Evolutionary conservation across 2,113 vertebrate genomes (phyloP).

Genomic region (Addax nasomaculatus): DNA sequence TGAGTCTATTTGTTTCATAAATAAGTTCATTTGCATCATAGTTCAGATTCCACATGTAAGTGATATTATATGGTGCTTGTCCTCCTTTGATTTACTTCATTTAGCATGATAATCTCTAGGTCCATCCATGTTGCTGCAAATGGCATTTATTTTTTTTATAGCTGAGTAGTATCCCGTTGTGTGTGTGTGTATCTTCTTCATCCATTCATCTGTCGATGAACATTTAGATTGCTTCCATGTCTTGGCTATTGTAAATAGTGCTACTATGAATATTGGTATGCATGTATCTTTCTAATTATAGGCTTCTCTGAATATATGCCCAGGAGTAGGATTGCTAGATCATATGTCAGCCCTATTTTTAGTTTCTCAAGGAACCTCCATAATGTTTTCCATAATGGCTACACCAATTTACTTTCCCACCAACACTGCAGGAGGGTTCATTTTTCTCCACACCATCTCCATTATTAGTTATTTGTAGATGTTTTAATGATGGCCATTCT

Average conservation of each 20-base stretch:
- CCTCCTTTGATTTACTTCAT: background rate
- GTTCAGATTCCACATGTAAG: background rate
- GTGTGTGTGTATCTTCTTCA: background rate
- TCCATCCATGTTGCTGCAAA: background rate
- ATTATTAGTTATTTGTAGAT: background rate
- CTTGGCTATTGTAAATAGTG: background rate
- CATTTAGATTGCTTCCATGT: background rate
- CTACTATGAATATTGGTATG: background rate
- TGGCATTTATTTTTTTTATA: background rate
- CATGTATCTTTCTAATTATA: background rate
- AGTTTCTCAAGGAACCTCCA: background rate
- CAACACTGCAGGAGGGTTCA: background rate
- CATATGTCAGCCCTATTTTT: background rate
- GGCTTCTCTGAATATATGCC: background rate
- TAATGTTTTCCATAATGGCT: background rate
- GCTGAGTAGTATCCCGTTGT: background rate
- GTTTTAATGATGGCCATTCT: background rate
- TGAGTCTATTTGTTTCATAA: background rate
- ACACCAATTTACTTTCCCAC: background rate
- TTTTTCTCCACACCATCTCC: background rate
- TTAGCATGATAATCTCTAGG: background rate
- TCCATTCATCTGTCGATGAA: background rate
- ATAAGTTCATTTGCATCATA: background rate
- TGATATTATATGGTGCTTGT: background rate
- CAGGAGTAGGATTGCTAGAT: background rate